Evolutionary conservation across 2,888 invertebrate genomes (phyloP), one percentile per base, ranked within the genome.

Genomic region (Pemphredon lugubris): DNA sequence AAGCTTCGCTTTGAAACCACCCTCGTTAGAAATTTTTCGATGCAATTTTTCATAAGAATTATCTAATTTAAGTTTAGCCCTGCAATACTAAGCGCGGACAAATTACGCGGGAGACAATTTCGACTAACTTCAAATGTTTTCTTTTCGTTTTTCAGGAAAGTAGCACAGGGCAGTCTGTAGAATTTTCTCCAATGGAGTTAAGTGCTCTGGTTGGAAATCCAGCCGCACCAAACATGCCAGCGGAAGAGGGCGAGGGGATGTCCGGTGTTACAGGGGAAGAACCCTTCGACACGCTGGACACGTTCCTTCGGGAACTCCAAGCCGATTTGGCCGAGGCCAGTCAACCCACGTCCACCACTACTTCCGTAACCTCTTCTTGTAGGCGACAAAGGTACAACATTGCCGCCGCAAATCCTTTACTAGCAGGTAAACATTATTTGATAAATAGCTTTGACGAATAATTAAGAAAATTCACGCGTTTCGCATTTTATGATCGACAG

Each of bases 211-310:
- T 88, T 2, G 88, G 87, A 34, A 85, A 83, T 16, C 84, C 88
- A 21, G 87, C 84, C 18, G 76, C 83, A 13, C 76, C 86, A 3
- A 88, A 79, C 42, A 83, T 84, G 67, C 84, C 88, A 34, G 73
- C 85, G 79, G 90, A 88, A 54, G 87, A 88, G 65, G 81, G 80
- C 40, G 87, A 88, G 61, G 85, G 83, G 26, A 87, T 88, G 83
- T 81, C 86, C 32, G 83, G 83, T 63, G 84, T 84, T 57, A 83
- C 76, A 53, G 95, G 95, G 32, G 96, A 96, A 84, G 94, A 95
- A 57, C 94, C 95, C 67, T 96, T 97, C 86, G 96, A 97, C 77
- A 92, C 93, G 89, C 93, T 97, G 81, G 97, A 97, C 86, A 95
- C 94, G 79, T 93, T 96, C 86, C 93, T 96, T 83, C 94, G 95